Base-by-base conservation (phyloP, 2,797 vertebrate species). In the Esox lucius region DNA sequence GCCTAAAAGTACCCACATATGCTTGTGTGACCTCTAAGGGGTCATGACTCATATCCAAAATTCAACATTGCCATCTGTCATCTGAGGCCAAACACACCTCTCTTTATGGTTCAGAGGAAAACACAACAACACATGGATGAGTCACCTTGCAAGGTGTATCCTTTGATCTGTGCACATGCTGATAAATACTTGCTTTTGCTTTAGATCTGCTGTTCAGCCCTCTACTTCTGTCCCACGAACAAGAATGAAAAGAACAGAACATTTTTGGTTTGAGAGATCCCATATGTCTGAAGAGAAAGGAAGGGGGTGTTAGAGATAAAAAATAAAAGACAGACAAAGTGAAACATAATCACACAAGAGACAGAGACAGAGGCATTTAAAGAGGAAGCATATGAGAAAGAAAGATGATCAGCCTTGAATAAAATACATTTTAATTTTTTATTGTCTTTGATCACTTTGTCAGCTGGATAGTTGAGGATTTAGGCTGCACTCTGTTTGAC, bases 391-490 rank as follows among this genome's bases (percentile, higher is more conserved):
- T 64, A 70, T 22, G 26, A 42, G 28, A 26, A 49, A 9, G 8
- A 73, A 39, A 13, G 15, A 12, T 9, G 9, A 26, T 19, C 22
- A 53, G 75, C 7, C 4, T 22, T 13, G 35, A 70, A 62, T 31
- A 51, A 39, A 59, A 8, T 26, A 76, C 65, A 78, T 77, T 39
- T 72, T 61, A 72, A 70, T 39, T 33, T 81, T 78, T 68, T 70
- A 68, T 74, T 68, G 53, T 67, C 77, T 79, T 86, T 81, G 72
- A 81, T 80, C 72, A 71, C 6, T n/a, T 56, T 77, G 81, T 74
- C 78, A 77, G 74, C 65, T 35, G 74, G 72, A 76, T 69, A 59
- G 68, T 74, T 49, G 68, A 33, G 66, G 74, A 65, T 77, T 75
- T 79, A 68, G 65, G 56, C 65, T 73, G 31, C 51, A 56, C 62